Percentiles rank a stretch among this genome's conserved stretches.
phyloP scores from a whole-genome alignment of 2,113 vertebrate species.

The Rhinolophus sinicus region DNA sequence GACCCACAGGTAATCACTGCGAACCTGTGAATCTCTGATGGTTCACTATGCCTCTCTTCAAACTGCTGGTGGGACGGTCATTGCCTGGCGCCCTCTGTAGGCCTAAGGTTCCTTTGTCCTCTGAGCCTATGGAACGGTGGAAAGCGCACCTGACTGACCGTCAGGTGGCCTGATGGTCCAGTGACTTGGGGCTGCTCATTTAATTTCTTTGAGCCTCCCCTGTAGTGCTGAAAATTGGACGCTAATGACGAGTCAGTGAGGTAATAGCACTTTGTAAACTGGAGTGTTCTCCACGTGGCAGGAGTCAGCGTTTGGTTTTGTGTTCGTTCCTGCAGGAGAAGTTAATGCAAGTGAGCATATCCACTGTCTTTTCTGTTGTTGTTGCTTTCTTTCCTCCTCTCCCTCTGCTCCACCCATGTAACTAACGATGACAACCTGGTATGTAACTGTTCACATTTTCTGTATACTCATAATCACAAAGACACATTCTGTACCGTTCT shows the following conservation, averaged over 20 bases:
- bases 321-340: background rate
- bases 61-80: accelerated
- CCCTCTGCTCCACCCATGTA: accelerated
- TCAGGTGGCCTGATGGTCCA: background rate
- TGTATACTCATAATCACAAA: accelerated
- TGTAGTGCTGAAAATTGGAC: background rate
- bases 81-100: accelerated
- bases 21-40: no score
- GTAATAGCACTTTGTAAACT: accelerated
- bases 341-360: accelerated
- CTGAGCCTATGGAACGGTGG: background rate
- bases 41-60: background rate
- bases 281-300: accelerated
- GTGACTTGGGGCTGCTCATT: background rate
- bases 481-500: accelerated
- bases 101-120: background rate
- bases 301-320: accelerated
- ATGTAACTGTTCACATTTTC: background rate
- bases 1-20: background rate
- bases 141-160: background rate
- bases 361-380: accelerated
- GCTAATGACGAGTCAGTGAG: background rate
- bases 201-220: background rate
- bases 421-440: background rate
- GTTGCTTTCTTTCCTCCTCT: background rate